A percentile compares a stretch with the other conserved stretches of the same genome.
phyloP scores from a whole-genome alignment of 2,888 invertebrate species.

The Cheilosia grossa region DNA sequence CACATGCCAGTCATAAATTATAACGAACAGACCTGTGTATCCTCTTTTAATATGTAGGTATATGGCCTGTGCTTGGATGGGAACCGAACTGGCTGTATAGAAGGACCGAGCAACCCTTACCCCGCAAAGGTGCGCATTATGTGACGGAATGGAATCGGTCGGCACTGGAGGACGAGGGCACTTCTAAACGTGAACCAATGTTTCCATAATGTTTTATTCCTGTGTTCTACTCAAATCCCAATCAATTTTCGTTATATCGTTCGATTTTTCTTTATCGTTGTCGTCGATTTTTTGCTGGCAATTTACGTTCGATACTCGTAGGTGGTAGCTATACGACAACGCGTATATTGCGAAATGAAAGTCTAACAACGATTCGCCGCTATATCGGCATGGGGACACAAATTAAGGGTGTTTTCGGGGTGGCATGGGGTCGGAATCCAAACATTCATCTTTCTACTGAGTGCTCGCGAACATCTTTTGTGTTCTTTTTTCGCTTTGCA shows the following conservation, averaged over 20 bases:
- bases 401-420: conserved; percentile 47
- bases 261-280: conserved; percentile 66
- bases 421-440: conserved; percentile 20
- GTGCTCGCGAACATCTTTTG: conserved; percentile 63
- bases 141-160: conserved; percentile 46
- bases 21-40: conserved; percentile 68
- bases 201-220: conserved; percentile 73
- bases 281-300: conserved; percentile 42
- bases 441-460: conserved; percentile 62
- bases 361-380: conserved; percentile 55
- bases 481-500: conserved; percentile 69
- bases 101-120: background rate
- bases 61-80: background rate
- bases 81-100: conserved; percentile 33
- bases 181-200: conserved; percentile 75
- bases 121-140: conserved; percentile 60
- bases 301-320: conserved; percentile 27
- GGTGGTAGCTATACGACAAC: background rate
- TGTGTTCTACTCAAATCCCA: conserved; percentile 73
- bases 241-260: conserved; percentile 72
- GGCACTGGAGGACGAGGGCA: conserved; percentile 55
- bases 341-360: conserved; percentile 55
- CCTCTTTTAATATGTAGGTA: conserved; percentile 10
- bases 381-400: conserved; percentile 15
- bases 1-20: conserved; percentile 76